phyloP scores from a whole-genome alignment of 2,113 vertebrate species.

The Psammodynastes pulverulentus region DNA sequence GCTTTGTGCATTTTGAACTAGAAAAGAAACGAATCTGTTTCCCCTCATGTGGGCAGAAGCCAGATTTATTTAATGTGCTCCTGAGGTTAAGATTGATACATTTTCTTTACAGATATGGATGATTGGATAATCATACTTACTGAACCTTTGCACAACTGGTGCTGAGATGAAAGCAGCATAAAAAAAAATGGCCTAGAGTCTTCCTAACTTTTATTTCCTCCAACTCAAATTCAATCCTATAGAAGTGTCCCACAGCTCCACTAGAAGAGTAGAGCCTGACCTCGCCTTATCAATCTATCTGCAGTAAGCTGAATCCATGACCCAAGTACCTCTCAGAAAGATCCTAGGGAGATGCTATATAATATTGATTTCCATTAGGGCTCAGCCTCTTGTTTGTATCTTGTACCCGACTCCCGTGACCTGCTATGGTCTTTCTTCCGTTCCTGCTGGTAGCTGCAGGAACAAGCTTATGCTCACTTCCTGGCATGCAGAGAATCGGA shows the following conservation, averaged over 20 bases:
- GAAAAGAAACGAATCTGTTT: accelerated
- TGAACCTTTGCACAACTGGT: background rate
- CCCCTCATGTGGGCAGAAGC: accelerated
- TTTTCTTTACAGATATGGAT: background rate
- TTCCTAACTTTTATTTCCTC: accelerated
- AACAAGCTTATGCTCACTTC: background rate
- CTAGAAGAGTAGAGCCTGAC: background rate
- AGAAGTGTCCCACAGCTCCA: background rate
- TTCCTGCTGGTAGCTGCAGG: background rate
- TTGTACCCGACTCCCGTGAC: background rate
- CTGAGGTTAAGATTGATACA: accelerated
- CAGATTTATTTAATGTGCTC: background rate
- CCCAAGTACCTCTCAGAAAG: constrained; percentile 1
- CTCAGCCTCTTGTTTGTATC: background rate
- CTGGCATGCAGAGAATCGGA: accelerated
- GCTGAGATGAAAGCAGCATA: background rate
- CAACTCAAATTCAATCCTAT: background rate
- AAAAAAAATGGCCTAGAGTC: accelerated
- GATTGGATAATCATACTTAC: accelerated
- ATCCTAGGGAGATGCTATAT: background rate
- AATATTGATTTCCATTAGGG: background rate
- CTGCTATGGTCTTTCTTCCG: background rate
- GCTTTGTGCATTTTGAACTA: accelerated
- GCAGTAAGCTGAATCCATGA: background rate
- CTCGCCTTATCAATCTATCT: accelerated